Conservation (phyloP, 2,797 vertebrate species). For the Paratrypauchen microcephalus region DNA sequence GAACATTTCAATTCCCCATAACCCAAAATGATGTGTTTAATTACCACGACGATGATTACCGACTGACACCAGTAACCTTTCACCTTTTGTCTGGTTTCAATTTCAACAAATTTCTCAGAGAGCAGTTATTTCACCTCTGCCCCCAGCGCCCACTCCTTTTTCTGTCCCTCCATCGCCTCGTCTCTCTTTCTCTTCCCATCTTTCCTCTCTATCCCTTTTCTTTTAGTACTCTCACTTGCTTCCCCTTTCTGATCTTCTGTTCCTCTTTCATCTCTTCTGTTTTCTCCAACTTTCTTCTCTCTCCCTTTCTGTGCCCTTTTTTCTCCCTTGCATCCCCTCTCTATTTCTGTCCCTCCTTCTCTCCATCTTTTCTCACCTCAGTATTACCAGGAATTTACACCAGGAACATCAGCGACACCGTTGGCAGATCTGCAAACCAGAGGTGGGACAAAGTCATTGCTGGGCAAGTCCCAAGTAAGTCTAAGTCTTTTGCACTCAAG, state of each 20-base stretch:
- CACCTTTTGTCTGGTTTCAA: slow-evolving; percentile 7
- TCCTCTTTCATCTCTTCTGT: background rate
- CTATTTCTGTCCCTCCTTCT: background rate
- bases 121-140: background rate
- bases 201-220: background rate
- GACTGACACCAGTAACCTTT: slow-evolving; percentile 14
- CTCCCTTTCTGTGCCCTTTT: background rate
- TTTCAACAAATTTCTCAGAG: slow-evolving; percentile 19
- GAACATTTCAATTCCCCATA: slow-evolving; percentile 15
- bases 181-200: background rate
- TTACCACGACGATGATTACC: slow-evolving; percentile 27
- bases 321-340: background rate
- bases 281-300: background rate
- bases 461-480: too few species aligned
- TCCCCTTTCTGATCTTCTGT: background rate
- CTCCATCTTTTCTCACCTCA: background rate
- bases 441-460: too few species aligned
- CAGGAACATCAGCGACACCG: too few species aligned
- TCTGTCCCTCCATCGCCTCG: background rate
- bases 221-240: background rate
- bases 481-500: too few species aligned
- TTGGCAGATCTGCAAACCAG: too few species aligned
- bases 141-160: slow-evolving; percentile 2
- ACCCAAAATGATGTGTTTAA: slow-evolving; percentile 17
- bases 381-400: too few species aligned